A percentile compares a stretch with the other conserved stretches of the same genome.
phyloP scores from a whole-genome alignment of 2,888 invertebrate species.

The Apoda limacodes region DNA sequence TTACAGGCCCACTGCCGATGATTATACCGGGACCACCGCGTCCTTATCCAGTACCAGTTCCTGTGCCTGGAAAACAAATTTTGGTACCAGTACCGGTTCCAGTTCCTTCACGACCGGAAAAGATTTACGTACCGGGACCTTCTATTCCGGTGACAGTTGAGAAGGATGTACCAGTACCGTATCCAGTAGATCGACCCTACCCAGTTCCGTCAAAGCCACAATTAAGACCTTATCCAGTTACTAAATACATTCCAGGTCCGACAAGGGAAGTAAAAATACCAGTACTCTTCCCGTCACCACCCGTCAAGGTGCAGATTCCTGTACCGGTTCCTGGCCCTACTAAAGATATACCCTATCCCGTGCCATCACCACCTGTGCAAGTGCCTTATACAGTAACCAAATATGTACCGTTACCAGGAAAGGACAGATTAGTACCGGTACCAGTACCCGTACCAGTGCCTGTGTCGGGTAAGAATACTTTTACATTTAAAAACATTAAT shows the following conservation, averaged over 20 bases:
- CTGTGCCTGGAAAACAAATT: conserved; percentile 32
- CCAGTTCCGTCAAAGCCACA: conserved; percentile 34
- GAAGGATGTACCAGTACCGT: conserved; percentile 21
- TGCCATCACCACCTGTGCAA: conserved; percentile 33
- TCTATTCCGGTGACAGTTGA: conserved; percentile 25
- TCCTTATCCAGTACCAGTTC: conserved; percentile 43
- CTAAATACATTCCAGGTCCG: conserved; percentile 27
- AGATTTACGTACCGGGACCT: conserved; percentile 32
- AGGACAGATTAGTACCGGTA: conserved; percentile 32
- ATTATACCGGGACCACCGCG: conserved; percentile 46
- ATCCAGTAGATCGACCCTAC: conserved; percentile 28
- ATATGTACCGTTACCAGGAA: conserved; percentile 38
- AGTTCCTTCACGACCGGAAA: conserved; percentile 34
- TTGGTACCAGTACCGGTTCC: conserved; percentile 34
- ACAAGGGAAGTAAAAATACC: conserved; percentile 26
- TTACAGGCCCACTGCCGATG: conserved; percentile 42
- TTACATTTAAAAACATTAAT: too few relatives aligned
- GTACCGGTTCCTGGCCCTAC: conserved; percentile 33
- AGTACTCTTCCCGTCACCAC: conserved; percentile 33
- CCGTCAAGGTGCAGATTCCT: conserved; percentile 30
- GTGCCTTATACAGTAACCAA: conserved; percentile 32
- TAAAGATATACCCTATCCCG: conserved; percentile 31
- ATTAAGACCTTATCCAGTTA: conserved; percentile 25
- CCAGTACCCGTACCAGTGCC: conserved; percentile 35
- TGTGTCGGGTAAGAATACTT: conserved; percentile 26